phyloP scores from a whole-genome alignment of 2,888 invertebrate species.

The Lutraria lutraria region DNA sequence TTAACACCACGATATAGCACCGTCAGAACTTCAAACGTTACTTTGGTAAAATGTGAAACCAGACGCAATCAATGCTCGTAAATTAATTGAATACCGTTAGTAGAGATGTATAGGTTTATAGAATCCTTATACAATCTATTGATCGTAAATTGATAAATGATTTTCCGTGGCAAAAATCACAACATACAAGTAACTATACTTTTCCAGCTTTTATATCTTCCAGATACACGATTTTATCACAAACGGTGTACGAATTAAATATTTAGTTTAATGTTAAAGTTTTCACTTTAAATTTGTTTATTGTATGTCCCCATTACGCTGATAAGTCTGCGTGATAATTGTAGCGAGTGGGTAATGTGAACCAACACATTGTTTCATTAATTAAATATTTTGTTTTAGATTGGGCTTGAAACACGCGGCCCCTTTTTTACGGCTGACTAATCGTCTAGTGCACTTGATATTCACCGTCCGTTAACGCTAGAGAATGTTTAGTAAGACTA shows the following conservation, averaged over 20 bases:
- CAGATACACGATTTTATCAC: slow-evolving; percentile 10
- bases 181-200: neutral
- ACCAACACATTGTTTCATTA: neutral
- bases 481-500: neutral
- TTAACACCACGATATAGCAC: slow-evolving; percentile 34
- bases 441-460: neutral
- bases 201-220: neutral
- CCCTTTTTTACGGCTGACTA: neutral
- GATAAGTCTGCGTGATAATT: neutral
- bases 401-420: neutral
- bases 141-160: slow-evolving; percentile 55
- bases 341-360: neutral
- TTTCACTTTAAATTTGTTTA: neutral
- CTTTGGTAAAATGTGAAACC: slow-evolving; percentile 50
- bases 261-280: neutral
- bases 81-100: slow-evolving; percentile 57
- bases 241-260: neutral
- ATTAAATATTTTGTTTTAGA: neutral
- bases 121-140: slow-evolving; percentile 45
- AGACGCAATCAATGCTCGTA: slow-evolving; percentile 46
- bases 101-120: slow-evolving; percentile 48
- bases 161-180: slow-evolving; percentile 3
- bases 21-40: slow-evolving; percentile 59
- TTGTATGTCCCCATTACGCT: neutral
- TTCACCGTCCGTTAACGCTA: neutral